phyloP scores from a whole-genome alignment of 2,797 vertebrate species.

The Thripadectes ignobilis region DNA sequence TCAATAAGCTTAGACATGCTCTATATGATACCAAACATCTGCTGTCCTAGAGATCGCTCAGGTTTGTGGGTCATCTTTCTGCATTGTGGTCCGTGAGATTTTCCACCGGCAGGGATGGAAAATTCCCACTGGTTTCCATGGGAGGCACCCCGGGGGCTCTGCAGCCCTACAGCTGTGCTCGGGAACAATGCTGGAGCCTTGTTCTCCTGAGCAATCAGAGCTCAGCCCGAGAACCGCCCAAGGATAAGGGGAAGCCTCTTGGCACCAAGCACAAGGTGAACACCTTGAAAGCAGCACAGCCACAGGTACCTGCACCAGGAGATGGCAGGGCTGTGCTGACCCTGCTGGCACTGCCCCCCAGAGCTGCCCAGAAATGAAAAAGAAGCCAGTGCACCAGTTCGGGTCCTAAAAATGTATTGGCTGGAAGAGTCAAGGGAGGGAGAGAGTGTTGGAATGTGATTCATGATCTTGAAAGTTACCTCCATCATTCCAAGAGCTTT shows the following conservation, averaged over 20 bases:
- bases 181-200: background rate
- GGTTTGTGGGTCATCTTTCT: background rate
- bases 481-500: background rate
- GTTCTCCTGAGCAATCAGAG: background rate
- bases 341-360: background rate
- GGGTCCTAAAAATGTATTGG: background rate
- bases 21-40: background rate
- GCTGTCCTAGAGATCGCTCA: background rate
- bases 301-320: background rate
- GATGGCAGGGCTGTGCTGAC: background rate
- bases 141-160: background rate
- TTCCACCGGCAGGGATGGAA: background rate
- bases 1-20: background rate
- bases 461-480: background rate
- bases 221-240: background rate
- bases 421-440: background rate
- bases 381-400: background rate
- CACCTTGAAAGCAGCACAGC: background rate
- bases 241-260: background rate
- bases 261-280: background rate
- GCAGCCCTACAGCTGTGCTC: background rate
- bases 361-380: background rate
- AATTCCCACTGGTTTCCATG: background rate
- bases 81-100: background rate
- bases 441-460: background rate